Evolutionary conservation across 2,888 invertebrate genomes (phyloP), one percentile per base, ranked within the genome.

Genomic region (Sclerodermus sp.): DNA sequence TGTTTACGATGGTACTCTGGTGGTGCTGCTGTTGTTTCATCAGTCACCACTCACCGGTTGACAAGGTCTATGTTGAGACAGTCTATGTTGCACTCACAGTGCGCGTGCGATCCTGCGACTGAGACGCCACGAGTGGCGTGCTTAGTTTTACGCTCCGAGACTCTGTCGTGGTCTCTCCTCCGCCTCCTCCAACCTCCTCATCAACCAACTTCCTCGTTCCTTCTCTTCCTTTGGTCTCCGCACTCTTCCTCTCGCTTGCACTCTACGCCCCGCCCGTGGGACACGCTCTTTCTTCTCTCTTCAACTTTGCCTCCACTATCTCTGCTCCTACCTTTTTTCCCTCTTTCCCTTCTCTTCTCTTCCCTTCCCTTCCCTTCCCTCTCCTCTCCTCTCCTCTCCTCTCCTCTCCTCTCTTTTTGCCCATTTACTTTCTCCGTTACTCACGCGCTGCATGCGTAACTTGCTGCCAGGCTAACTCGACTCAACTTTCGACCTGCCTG

Each of bases 71-170:
- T 31, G 31, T 9, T 12, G 34, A 13, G 34, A 34, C n/a, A 14
- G 12, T 12, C 10, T 4, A 39, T 15, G 15, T 32, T 49, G 31
- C 59, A 51, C 45, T 49, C 10, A 63, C 64, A 48, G 57, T 62
- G 60, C 70, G 68, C 72, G 68, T 66, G 71, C 72, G 60, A 67
- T 68, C 64, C 68, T 68, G 68, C 71, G 69, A 75, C 75, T 76
- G 70, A 73, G 67, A 69, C 71, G 70, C 70, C 69, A 64, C 69
- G 63, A 65, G 59, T 61, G 65, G 55, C 58, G 59, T 62, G 57
- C 60, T 63, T 58, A 60, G 66, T 67, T 72, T 69, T 64, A 71
- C 68, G 58, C 59, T 55, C 53, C 55, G 55, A 30, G 30, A 23
- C 40, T 49, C 23, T 23, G 23, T 23, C 23, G 8, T 23, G 8